Conservation (phyloP, 2,113 vertebrate species). For the Psilopogon haemacephalus region DNA sequence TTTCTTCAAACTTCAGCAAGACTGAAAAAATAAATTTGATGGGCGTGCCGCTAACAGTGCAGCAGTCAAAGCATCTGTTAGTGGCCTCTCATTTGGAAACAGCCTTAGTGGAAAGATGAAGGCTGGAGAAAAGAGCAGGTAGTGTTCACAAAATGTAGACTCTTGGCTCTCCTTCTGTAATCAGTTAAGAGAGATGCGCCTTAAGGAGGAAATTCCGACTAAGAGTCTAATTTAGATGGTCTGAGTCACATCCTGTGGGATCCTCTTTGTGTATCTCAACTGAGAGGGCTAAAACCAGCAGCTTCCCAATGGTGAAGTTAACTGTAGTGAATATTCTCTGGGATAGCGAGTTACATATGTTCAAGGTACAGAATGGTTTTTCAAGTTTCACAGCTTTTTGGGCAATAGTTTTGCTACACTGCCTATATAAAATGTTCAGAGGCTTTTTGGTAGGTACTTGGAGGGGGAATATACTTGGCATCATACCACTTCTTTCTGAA, state of each 20-base stretch:
- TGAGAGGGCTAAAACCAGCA: not conserved
- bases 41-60: not conserved
- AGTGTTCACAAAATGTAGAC: not conserved
- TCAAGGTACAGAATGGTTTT: not conserved
- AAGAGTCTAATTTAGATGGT: not conserved
- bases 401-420: not conserved
- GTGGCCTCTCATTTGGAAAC: not conserved
- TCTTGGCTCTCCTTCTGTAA: not conserved
- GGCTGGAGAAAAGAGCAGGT: not conserved
- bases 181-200: not conserved
- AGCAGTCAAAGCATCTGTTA: not conserved
- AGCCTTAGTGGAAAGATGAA: not conserved
- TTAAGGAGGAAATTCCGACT: not conserved
- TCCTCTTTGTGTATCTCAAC: not conserved
- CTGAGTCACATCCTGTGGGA: not conserved
- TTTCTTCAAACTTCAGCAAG: not conserved
- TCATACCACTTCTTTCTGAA: not conserved
- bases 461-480: not conserved
- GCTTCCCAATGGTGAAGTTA: not conserved
- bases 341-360: not conserved
- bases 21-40: not conserved
- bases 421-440: rapidly evolving
- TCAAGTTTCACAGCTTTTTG: not conserved
- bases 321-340: not conserved
- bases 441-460: not conserved